Evolutionary conservation across 2,113 vertebrate genomes (phyloP).

Genomic region (Litocranius walleri): DNA sequence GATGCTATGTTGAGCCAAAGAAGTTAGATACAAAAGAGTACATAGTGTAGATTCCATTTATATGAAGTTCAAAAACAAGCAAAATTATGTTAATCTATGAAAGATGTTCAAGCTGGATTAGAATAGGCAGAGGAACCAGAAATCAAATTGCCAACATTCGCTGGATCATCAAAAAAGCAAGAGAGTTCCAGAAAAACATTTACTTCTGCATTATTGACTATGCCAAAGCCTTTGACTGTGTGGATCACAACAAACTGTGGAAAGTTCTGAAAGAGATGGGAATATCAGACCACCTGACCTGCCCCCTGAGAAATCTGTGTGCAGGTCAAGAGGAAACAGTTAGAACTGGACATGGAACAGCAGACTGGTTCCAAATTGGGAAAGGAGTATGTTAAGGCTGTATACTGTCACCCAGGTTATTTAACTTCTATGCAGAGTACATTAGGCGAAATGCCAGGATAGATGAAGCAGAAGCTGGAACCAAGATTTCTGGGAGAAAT

Average conservation of each 20-base stretch:
- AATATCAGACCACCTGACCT: neutral
- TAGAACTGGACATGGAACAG: neutral
- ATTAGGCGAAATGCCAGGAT: rapidly evolving
- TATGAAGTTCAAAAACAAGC: neutral
- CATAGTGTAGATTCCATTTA: neutral
- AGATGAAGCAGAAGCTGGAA: neutral
- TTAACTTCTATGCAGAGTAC: neutral
- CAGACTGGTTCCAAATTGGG: neutral
- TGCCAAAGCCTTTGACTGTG: neutral
- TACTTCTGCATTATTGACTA: neutral
- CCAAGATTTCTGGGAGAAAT: neutral
- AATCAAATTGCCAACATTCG: neutral
- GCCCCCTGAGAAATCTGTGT: neutral
- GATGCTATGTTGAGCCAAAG: neutral
- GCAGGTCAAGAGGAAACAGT: neutral
- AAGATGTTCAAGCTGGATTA: neutral
- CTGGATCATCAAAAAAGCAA: neutral
- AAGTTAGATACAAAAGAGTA: neutral
- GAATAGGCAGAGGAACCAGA: neutral
- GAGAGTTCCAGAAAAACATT: neutral
- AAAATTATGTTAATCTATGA: neutral
- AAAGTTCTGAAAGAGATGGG: neutral
- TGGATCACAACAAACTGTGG: neutral
- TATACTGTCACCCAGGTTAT: neutral
- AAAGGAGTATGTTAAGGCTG: neutral